Conservation (phyloP, 2,113 vertebrate genomes). For the Pardalotus punctatus region DNA sequence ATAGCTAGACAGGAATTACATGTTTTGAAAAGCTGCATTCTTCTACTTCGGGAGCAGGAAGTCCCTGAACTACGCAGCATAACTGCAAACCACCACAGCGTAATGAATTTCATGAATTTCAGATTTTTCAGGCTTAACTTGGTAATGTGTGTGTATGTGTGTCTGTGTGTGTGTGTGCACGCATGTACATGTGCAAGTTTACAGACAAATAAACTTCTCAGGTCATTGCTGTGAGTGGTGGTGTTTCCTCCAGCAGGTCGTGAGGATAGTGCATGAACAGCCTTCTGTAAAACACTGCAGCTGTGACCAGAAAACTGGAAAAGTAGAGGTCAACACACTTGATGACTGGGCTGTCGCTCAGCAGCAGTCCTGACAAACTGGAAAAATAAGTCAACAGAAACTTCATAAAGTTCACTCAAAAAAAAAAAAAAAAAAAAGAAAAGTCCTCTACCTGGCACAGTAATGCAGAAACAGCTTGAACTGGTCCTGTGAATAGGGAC, state of each 20-base stretch:
- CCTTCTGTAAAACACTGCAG: background rate
- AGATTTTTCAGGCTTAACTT: background rate
- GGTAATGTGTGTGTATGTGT: no score
- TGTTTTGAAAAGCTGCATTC: background rate
- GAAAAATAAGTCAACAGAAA: background rate
- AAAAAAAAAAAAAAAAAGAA: background rate
- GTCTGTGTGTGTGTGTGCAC: rapidly evolving
- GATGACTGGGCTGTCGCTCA: background rate
- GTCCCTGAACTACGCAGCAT: background rate
- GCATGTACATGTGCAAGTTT: rapidly evolving
- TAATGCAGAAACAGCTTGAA: background rate
- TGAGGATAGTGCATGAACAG: background rate
- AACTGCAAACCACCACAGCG: background rate
- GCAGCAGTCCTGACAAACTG: background rate
- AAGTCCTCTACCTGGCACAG: background rate
- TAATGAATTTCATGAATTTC: background rate
- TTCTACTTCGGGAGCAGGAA: background rate
- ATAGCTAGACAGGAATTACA: background rate
- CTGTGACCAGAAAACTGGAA: background rate
- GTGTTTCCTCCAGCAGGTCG: background rate
- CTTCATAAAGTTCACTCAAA: background rate
- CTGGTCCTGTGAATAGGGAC: no score
- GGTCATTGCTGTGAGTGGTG: background rate
- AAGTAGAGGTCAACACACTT: background rate
- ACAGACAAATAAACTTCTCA: background rate